A percentile compares a stretch with the other conserved stretches of the same genome.
phyloP scores from a whole-genome alignment of 2,888 invertebrate species.

The Drosophila nr. perissopoda region DNA sequence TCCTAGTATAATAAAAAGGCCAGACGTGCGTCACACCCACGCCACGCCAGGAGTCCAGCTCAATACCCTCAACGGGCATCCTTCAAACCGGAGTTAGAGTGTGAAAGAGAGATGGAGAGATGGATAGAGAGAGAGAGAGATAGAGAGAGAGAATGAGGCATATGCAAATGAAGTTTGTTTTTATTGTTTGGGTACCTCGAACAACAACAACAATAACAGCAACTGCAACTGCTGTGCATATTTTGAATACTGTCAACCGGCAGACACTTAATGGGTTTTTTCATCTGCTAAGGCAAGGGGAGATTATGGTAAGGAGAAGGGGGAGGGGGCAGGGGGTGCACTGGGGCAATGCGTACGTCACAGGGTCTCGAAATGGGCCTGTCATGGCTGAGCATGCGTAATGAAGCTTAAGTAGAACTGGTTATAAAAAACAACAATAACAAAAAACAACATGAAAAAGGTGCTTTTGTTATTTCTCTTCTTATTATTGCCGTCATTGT shows the following conservation, averaged over 20 bases:
- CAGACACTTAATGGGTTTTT: constrained; percentile 78
- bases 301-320: not conserved
- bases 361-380: constrained; percentile 53
- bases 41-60: constrained; percentile 56
- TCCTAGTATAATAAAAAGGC: constrained; percentile 71
- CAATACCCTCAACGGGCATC: constrained; percentile 47
- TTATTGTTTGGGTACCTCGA: constrained; percentile 59
- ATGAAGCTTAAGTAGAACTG: constrained; percentile 79
- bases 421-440: constrained; percentile 59
- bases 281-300: constrained; percentile 49
- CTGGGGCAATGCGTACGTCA: constrained; percentile 32
- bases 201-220: constrained; percentile 34
- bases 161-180: constrained; percentile 74
- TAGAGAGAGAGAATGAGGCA: constrained; percentile 29
- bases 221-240: constrained; percentile 53
- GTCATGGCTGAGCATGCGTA: constrained; percentile 78
- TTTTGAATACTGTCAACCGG: constrained; percentile 74
- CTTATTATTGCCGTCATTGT: not conserved
- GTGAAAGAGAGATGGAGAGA: constrained; percentile 4
- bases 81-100: constrained; percentile 49
- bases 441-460: constrained; percentile 36
- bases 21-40: constrained; percentile 70
- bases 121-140: not conserved
- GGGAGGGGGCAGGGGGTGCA: no score
- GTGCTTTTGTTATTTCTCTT: constrained; percentile 8